These are phyloP conservation scores for Phoxinus dragarum DNA, from an alignment of 2,797 vertebrate genomes.

Conservation along the genomic window DNA sequence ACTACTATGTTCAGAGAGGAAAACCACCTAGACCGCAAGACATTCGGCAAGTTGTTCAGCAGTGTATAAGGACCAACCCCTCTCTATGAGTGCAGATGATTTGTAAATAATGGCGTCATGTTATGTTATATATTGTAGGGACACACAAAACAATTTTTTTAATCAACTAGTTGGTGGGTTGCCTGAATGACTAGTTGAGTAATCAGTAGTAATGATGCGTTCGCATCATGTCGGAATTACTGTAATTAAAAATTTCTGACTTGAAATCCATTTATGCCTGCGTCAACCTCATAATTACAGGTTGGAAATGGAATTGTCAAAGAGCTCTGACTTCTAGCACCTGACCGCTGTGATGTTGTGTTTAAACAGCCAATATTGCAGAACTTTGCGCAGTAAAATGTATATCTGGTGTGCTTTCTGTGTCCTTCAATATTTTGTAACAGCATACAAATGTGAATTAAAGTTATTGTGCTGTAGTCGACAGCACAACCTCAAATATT, in stretches of 20 bases:
- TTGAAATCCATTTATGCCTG: conserved; percentile 22
- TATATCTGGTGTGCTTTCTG: background rate
- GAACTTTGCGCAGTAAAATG: background rate
- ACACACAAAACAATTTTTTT: background rate
- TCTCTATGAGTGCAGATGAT: background rate
- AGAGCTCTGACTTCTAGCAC: background rate
- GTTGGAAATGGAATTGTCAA: background rate
- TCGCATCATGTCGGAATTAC: conserved; percentile 19
- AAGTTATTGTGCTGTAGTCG: background rate
- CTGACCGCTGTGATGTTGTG: background rate
- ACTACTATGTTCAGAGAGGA: conserved; percentile 22
- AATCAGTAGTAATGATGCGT: conserved; percentile 15
- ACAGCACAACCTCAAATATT: background rate
- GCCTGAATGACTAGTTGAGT: conserved; percentile 16
- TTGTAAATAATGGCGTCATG: conserved; percentile 3
- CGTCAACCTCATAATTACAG: conserved; percentile 12
- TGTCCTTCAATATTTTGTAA: background rate
- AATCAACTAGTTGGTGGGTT: conserved; percentile 12
- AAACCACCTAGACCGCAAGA: conserved; percentile 37
- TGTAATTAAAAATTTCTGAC: conserved; percentile 22
- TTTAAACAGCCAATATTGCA: conserved; percentile 3
- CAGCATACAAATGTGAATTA: background rate
- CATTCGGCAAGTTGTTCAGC: conserved; percentile 24
- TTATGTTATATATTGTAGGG: background rate
- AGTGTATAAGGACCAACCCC: background rate